phyloP scores from a whole-genome alignment of 2,888 invertebrate species.

The Dysmachus trigonus region DNA sequence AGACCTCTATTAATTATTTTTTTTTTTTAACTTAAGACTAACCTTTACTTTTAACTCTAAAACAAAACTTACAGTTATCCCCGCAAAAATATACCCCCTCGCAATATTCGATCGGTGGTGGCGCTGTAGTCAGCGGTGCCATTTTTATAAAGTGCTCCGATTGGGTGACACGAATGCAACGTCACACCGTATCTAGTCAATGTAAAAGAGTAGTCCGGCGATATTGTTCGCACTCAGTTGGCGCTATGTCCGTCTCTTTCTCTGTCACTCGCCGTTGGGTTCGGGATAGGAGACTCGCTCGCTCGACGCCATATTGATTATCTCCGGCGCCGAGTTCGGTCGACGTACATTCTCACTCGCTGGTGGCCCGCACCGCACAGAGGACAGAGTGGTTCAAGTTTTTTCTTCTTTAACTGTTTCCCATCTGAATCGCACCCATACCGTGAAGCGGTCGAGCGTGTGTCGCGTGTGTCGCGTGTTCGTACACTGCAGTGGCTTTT shows the following conservation, averaged over 20 bases:
- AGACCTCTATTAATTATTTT: neutral
- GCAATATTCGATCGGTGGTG: neutral
- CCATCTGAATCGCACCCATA: neutral
- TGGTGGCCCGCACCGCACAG: neutral
- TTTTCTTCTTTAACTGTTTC: neutral
- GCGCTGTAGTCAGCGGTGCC: neutral
- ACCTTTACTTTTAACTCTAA: neutral
- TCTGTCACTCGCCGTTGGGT: neutral
- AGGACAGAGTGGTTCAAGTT: neutral
- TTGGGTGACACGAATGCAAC: neutral
- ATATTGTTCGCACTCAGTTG: neutral
- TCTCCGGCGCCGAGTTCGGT: constrained; percentile 33
- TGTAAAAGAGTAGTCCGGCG: neutral
- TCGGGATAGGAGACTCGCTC: neutral
- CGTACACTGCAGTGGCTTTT: neutral
- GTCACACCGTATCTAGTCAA: neutral
- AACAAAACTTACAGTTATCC: neutral
- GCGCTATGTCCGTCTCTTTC: neutral
- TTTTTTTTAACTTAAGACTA: neutral
- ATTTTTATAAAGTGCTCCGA: neutral
- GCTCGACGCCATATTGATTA: constrained; percentile 35
- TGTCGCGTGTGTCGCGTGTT: neutral
- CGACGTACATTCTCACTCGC: neutral
- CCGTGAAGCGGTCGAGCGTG: neutral
- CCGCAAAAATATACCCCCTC: neutral